Evolutionary conservation across 2,888 invertebrate genomes (phyloP), one percentile per base, ranked within the genome.

Genomic region (Acanthosepion pharaonis): DNA sequence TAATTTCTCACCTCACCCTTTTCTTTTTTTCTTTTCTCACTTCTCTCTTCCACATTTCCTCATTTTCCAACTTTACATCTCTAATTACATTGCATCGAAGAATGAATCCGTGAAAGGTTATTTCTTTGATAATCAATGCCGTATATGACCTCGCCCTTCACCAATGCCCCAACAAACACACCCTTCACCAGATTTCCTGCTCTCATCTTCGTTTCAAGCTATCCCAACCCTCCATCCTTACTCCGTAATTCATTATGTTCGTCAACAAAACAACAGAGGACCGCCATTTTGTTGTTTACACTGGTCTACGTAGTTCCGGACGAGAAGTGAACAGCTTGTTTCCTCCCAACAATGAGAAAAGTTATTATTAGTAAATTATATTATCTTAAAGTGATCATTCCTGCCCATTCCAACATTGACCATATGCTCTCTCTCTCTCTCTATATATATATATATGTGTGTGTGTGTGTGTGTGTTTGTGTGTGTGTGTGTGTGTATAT

Each of bases 241-340:
- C n/a, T 78, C n/a, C 5, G n/a, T 78, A n/a, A 78, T 78, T 78
- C n/a, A 78, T 33, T n/a, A 78, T n/a, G 78, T 33, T n/a, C 20
- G 33, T 33, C n/a, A 78, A 78, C 78, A 78, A n/a, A 78, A 78
- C n/a, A 33, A 78, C 78, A 78, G 28, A 78, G 8, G n/a, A n/a
- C n/a, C n/a, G n/a, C 78, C 78, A 78, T 78, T 78, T 78, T 78
- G n/a, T 78, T 78, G 78, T 78, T 78, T 78, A 78, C 78, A 78
- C 78, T 78, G 15, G 18, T n/a, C 78, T 78, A 15, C 23, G 11
- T 9, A 78, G 15, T 78, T 78, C 78, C 78, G n/a, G 78, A 78
- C 78, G 18, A 78, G 78, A 78, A 78, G 15, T 11, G 78, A 78
- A 78, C 78, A 78, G 18, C n/a, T n/a, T 78, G n/a, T 78, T n/a